These are phyloP conservation scores for Spisula subtruncata DNA, from an alignment of 2,888 invertebrate species.

Conservation along the genomic window DNA sequence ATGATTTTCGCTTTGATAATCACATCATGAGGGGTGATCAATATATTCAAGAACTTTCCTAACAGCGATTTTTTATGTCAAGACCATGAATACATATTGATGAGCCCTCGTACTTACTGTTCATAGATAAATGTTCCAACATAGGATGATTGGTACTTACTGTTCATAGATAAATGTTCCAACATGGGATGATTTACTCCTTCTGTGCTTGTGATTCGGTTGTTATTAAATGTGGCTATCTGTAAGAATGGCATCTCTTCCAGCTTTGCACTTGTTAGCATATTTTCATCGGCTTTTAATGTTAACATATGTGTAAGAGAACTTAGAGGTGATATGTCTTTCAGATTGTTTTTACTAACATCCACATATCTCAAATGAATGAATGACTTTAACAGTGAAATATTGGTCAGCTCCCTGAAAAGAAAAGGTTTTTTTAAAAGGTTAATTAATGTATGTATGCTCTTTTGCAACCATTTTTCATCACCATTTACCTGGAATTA, in stretches of 20 bases:
- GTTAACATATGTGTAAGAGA: slow-evolving; percentile 86
- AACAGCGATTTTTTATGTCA: too few relatives aligned
- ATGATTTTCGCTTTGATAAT: too few relatives aligned
- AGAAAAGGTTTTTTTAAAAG: neutral
- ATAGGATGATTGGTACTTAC: slow-evolving; percentile 87
- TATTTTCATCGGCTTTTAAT: slow-evolving; percentile 86
- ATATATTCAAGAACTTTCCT: too few relatives aligned
- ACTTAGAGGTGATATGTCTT: slow-evolving; percentile 86
- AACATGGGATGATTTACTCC: slow-evolving; percentile 87
- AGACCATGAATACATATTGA: neutral
- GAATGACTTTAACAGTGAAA: slow-evolving; percentile 84
- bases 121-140: slow-evolving; percentile 86
- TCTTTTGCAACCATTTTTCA: too few relatives aligned
- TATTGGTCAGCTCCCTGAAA: slow-evolving; percentile 86
- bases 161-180: slow-evolving; percentile 86
- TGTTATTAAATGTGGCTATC: slow-evolving; percentile 86
- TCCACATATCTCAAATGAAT: slow-evolving; percentile 88
- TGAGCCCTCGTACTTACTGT: slow-evolving; percentile 82
- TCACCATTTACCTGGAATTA: too few relatives aligned
- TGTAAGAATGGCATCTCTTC: slow-evolving; percentile 87
- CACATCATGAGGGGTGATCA: too few relatives aligned
- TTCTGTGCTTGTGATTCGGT: slow-evolving; percentile 85
- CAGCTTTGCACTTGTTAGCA: slow-evolving; percentile 83
- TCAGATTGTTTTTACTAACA: slow-evolving; percentile 86
- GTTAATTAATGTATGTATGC: too few relatives aligned